phyloP scores from a whole-genome alignment of 2,113 vertebrate genomes.

The Xenopus tropicalis region UCB_Xtro_10.0 CM004447.2:20462501-20463000 shows the following conservation, averaged over 20 bases:
- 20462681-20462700: not conserved
- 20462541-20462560: too few species aligned
- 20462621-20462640: not conserved
- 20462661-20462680: not conserved
- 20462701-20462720: conserved; percentile 1
- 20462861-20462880: not conserved
- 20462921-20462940: not conserved
- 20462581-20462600: not conserved
- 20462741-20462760: not conserved
- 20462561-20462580: not conserved
- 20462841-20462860: not conserved
- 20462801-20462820: not conserved
- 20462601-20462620: not conserved
- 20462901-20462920: not conserved
- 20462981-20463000: too few species aligned
- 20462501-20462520: too few species aligned
- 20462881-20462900: not conserved
- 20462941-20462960: too few species aligned
- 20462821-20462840: not conserved
- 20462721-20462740: not conserved
- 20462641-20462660: not conserved
- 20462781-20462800: not conserved
- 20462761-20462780: not conserved
- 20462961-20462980: too few species aligned
- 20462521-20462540: too few species aligned